phyloP scores from a whole-genome alignment of 1,140 invertebrate genomes.

The Drosophila micromelanica region DNA sequence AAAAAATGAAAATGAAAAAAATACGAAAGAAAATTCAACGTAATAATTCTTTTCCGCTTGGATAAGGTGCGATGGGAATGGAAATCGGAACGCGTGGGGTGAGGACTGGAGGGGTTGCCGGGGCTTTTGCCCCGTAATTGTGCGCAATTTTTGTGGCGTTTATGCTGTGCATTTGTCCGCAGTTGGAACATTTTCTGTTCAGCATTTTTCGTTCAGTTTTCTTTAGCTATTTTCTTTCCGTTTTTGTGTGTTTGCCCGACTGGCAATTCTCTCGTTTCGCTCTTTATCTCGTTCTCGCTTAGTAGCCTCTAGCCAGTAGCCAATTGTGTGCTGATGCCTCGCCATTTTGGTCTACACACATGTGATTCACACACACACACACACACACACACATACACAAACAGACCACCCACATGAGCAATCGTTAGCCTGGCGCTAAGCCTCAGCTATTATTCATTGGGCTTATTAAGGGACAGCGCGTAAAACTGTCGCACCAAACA shows the following conservation, averaged over 20 bases:
- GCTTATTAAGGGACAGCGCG: conserved; percentile 68
- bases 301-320: conserved; percentile 17
- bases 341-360: conserved; percentile 57
- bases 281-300: conserved; percentile 5
- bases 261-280: conserved; percentile 22
- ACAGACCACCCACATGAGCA: conserved; percentile 27
- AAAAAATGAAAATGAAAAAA: conserved; percentile 26
- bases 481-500: conserved; percentile 53
- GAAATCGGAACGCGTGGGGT: neutral
- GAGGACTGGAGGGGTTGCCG: neutral
- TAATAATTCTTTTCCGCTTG: conserved; percentile 84
- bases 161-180: conserved; percentile 28
- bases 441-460: conserved; percentile 66
- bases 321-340: conserved; percentile 41
- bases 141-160: conserved; percentile 70
- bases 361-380: conserved; percentile 16
- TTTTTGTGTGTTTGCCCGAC: conserved; percentile 19
- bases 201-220: conserved; percentile 41
- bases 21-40: conserved; percentile 67
- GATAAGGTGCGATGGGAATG: conserved; percentile 56
- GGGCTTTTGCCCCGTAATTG: conserved; percentile 65
- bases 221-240: conserved; percentile 33
- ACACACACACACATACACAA: neutral
- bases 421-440: conserved; percentile 28
- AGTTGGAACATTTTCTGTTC: conserved; percentile 55